Evolutionary conservation across 2,888 invertebrate species (phyloP).

Genomic region (Drosophila subquinaria): DNA sequence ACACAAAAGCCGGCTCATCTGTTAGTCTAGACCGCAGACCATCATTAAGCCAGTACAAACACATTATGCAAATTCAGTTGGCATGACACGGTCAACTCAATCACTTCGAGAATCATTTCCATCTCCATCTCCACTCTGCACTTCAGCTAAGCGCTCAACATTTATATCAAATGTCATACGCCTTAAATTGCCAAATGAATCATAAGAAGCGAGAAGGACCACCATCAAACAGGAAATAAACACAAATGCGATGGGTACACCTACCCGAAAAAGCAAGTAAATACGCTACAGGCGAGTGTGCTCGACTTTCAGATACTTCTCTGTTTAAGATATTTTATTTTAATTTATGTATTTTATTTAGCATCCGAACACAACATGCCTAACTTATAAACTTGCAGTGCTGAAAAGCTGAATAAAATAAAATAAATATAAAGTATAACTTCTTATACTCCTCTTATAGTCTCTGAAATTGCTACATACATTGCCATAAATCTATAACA

Average conservation of each 20-base stretch:
- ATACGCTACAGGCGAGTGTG: conserved; percentile 2
- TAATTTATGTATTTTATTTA: too few species aligned
- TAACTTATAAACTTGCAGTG: too few species aligned
- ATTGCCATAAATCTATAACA: background rate
- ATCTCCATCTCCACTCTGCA: conserved; percentile 23
- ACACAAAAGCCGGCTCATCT: conserved; percentile 40
- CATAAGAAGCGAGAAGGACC: conserved; percentile 64
- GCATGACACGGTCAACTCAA: conserved; percentile 52
- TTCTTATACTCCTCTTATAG: too few species aligned
- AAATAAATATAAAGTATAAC: too few species aligned
- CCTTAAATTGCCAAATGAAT: conserved; percentile 80
- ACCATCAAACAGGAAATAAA: conserved; percentile 81
- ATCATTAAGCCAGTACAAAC: conserved; percentile 49
- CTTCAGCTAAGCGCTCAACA: conserved; percentile 47
- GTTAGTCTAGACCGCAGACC: conserved; percentile 64
- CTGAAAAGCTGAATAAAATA: too few species aligned
- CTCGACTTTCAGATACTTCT: background rate
- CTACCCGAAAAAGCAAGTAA: conserved; percentile 53
- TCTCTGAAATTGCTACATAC: background rate
- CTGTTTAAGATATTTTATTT: too few species aligned
- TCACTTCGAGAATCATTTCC: conserved; percentile 39
- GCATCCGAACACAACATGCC: too few species aligned
- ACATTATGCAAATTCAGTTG: conserved; percentile 74
- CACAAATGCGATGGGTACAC: conserved; percentile 52
- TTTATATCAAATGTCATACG: conserved; percentile 80